Conservation (phyloP, 2,888 invertebrate species). For the Bunonema sp. region DNA sequence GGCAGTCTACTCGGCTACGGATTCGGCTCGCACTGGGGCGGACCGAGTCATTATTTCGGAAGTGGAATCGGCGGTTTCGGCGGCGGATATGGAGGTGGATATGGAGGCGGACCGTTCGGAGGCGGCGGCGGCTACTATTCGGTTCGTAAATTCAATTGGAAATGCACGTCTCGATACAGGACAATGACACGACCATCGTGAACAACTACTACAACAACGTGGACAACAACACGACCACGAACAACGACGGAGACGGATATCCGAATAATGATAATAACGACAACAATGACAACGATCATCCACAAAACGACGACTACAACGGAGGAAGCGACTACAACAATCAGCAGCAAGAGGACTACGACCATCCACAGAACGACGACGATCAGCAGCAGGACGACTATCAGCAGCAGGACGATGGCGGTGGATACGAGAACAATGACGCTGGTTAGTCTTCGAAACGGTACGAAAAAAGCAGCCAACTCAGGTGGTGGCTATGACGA, state of each 20-base stretch:
- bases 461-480: too few species aligned
- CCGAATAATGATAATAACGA: too few species aligned
- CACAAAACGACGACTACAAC: neutral
- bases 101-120: neutral
- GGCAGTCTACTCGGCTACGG: constrained; percentile 10
- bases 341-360: neutral
- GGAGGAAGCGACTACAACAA: constrained; percentile 1
- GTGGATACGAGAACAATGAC: neutral
- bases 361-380: constrained; percentile 3
- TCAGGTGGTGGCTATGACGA: constrained; percentile 1
- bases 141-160: neutral
- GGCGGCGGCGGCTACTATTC: too few species aligned
- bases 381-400: neutral
- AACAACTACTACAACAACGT: constrained; percentile 4
- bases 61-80: constrained; percentile 8
- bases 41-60: constrained; percentile 7
- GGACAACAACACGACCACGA: too few species aligned
- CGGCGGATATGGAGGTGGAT: constrained; percentile 5
- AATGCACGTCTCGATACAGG: constrained; percentile 2
- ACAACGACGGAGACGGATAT: too few species aligned
- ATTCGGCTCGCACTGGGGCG: constrained; percentile 8
- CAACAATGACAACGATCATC: too few species aligned
- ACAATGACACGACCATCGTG: constrained; percentile 10
- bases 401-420: too few species aligned
- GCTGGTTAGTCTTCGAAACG: too few species aligned